A percentile compares a stretch with the other conserved stretches of the same genome.
Conservation (phyloP, 2,797 vertebrate genomes). For the Oreortyx pictus region DNA sequence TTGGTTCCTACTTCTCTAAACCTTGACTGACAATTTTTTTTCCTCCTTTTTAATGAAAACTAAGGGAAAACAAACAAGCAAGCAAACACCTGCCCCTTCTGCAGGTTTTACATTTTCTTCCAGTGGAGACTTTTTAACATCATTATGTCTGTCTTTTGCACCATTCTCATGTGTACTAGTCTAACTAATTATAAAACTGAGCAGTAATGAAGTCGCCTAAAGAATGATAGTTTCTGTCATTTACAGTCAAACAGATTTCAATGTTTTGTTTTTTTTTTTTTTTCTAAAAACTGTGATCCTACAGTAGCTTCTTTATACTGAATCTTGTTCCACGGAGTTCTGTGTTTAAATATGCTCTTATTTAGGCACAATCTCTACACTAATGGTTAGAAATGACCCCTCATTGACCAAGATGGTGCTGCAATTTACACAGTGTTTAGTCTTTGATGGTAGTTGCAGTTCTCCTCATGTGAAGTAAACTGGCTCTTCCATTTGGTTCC, state of each 20-base stretch:
- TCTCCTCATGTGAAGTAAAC: neutral
- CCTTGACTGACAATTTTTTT: neutral
- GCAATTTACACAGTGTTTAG: neutral
- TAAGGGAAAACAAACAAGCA: neutral
- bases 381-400: neutral
- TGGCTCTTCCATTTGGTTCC: neutral
- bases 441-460: neutral
- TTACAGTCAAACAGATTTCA: neutral
- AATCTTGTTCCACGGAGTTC: neutral
- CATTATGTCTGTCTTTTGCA: neutral
- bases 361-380: neutral
- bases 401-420: accelerated
- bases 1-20: neutral
- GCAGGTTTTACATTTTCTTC: neutral
- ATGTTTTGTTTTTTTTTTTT: neutral
- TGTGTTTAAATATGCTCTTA: neutral
- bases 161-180: neutral
- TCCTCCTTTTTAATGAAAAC: neutral
- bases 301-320: neutral
- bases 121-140: neutral
- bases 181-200: neutral
- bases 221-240: neutral
- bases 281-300: neutral
- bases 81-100: no score
- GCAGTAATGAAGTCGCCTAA: neutral